These are phyloP conservation scores for Sinocyclocheilus rhinocerous DNA, from an alignment of 2,113 vertebrate species.

Conservation along the genomic window DNA sequence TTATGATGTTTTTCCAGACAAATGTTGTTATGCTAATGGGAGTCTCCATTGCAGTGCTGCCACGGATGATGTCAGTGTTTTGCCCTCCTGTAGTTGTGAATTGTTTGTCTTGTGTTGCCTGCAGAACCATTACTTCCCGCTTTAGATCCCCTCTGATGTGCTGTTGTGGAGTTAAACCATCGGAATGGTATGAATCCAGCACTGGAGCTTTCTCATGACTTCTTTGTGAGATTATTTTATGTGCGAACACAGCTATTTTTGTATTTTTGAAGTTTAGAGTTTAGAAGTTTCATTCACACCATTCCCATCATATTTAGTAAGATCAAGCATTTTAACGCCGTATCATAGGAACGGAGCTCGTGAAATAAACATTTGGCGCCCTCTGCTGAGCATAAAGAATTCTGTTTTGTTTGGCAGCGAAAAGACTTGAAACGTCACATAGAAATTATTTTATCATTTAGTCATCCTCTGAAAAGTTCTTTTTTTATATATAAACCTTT, in stretches of 20 bases:
- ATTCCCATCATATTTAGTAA: background rate
- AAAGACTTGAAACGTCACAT: background rate
- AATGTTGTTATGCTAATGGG: constrained; percentile 10
- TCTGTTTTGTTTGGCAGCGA: background rate
- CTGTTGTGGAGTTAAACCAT: constrained; percentile 45
- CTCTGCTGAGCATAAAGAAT: background rate
- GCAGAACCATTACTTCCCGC: background rate
- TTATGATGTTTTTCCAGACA: background rate
- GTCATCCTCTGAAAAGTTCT: background rate
- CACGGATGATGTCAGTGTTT: constrained; percentile 27
- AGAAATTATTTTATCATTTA: background rate
- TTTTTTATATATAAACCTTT: background rate
- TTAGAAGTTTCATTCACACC: background rate
- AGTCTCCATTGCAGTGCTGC: background rate
- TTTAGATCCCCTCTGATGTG: constrained; percentile 54
- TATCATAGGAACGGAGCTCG: background rate
- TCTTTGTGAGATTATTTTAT: background rate
- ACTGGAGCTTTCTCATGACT: background rate
- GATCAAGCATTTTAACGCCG: background rate
- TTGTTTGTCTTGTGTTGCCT: constrained; percentile 51
- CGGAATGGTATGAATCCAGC: constrained; percentile 37
- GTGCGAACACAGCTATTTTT: background rate
- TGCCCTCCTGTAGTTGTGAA: constrained; percentile 32
- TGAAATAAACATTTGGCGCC: constrained; percentile 3
- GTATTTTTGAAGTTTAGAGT: background rate